These are phyloP conservation scores for Metallyticus violacea DNA, from an alignment of 2,888 invertebrate genomes.

Conservation along the genomic window DNA sequence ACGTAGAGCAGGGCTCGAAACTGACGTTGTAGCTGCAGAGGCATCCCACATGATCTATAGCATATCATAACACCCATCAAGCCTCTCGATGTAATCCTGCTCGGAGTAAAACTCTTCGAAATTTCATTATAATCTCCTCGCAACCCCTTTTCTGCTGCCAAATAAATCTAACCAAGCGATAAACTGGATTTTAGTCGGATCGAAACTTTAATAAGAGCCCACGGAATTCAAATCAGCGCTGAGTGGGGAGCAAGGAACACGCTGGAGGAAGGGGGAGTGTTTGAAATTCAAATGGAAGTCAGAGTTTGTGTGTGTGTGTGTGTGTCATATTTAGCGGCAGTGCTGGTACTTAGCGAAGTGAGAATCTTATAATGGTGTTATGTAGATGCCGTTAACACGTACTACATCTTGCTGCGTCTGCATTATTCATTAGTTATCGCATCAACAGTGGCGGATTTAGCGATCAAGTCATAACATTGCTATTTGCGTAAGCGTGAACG, in stretches of 20 bases:
- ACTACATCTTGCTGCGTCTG: background rate
- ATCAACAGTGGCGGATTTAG: background rate
- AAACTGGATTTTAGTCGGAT: slow-evolving; percentile 21
- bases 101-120: background rate
- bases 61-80: background rate
- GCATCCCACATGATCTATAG: background rate
- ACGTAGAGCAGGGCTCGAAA: too few relatives aligned
- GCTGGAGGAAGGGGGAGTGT: background rate
- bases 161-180: slow-evolving; percentile 19
- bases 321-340: background rate
- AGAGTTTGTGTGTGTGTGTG: background rate
- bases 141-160: slow-evolving; percentile 7
- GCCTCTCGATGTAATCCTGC: background rate
- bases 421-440: slow-evolving; percentile 3
- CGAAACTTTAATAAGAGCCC: slow-evolving; percentile 19
- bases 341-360: background rate
- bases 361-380: background rate
- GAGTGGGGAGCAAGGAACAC: background rate
- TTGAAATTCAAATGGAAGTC: slow-evolving; percentile 12
- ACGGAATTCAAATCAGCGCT: slow-evolving; percentile 17
- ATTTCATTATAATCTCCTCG: slow-evolving; percentile 6
- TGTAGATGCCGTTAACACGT: background rate
- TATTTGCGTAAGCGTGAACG: too few relatives aligned
- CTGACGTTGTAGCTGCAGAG: too few relatives aligned
- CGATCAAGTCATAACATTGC: background rate